These are phyloP conservation scores for Helicoverpa assulta DNA, from an alignment of 2,888 invertebrate species.

Conservation along the genomic window DNA sequence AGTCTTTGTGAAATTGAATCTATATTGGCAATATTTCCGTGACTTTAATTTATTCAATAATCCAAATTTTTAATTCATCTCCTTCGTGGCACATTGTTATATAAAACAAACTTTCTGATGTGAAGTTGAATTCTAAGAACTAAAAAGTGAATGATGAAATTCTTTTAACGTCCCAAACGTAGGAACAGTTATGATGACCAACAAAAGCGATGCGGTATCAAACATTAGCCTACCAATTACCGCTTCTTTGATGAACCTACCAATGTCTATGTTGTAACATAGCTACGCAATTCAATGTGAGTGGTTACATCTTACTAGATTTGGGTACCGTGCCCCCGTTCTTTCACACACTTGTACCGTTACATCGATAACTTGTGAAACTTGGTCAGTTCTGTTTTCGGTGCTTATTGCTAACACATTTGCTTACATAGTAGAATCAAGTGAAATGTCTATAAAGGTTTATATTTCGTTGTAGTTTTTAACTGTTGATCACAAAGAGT, in stretches of 20 bases:
- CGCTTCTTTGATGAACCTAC: conserved; percentile 62
- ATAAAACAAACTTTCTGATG: too few relatives aligned
- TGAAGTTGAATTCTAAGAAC: neutral
- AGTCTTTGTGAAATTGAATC: neutral
- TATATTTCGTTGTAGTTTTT: conserved; percentile 14
- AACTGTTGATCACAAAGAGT: too few relatives aligned
- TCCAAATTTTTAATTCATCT: neutral
- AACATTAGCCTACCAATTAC: conserved; percentile 60
- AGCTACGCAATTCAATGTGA: conserved; percentile 64
- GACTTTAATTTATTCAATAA: too few relatives aligned
- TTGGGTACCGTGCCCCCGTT: conserved; percentile 72
- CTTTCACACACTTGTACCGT: conserved; percentile 70
- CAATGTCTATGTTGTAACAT: conserved; percentile 70
- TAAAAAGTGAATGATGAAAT: conserved; percentile 24
- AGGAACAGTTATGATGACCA: conserved; percentile 56
- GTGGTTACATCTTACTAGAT: conserved; percentile 64
- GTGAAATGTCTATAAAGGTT: conserved; percentile 28
- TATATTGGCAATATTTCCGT: neutral
- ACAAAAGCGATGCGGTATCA: conserved; percentile 58
- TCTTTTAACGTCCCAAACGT: conserved; percentile 36
- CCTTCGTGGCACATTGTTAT: too few relatives aligned
- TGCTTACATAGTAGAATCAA: conserved; percentile 25
- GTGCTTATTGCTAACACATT: conserved; percentile 63
- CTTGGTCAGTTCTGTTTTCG: conserved; percentile 62
- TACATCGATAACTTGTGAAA: conserved; percentile 73